Conservation (phyloP, 2,888 invertebrate species). For the Napeogenes sylphis region DNA sequence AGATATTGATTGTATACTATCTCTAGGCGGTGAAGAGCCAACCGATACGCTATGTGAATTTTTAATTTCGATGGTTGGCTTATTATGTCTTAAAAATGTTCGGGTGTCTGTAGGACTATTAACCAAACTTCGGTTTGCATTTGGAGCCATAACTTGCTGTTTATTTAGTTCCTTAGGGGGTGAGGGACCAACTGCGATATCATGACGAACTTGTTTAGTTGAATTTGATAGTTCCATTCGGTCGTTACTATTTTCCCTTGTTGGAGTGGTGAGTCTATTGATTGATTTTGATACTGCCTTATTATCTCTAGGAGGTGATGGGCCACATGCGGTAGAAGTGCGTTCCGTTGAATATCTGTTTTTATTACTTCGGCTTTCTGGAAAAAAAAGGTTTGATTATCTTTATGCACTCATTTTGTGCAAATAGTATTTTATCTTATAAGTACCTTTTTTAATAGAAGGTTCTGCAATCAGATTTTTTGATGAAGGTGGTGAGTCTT, state of each 20-base stretch:
- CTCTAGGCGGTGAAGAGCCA: slow-evolving; percentile 62
- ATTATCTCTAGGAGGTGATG: slow-evolving; percentile 78
- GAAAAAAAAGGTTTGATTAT: slow-evolving; percentile 10
- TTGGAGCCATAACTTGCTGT: slow-evolving; percentile 25
- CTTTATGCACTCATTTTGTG: background rate
- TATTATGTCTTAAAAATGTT: slow-evolving; percentile 37
- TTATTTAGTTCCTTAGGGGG: slow-evolving; percentile 54
- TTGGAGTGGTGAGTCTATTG: slow-evolving; percentile 66
- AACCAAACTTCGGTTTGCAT: slow-evolving; percentile 12
- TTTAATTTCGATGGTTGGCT: slow-evolving; percentile 30
- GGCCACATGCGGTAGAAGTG: slow-evolving; percentile 79
- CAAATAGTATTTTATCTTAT: slow-evolving; percentile 6
- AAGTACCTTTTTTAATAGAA: slow-evolving; percentile 79
- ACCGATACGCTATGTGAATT: slow-evolving; percentile 56
- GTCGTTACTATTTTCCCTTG: slow-evolving; percentile 49
- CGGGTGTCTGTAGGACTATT: slow-evolving; percentile 14
- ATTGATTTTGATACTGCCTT: slow-evolving; percentile 36
- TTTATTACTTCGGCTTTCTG: slow-evolving; percentile 26
- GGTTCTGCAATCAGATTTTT: slow-evolving; percentile 40
- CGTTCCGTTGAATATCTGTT: slow-evolving; percentile 20
- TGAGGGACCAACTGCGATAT: slow-evolving; percentile 66
- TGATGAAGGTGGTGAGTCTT: slow-evolving; percentile 30
- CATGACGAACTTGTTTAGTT: slow-evolving; percentile 43
- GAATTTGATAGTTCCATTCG: slow-evolving; percentile 26
- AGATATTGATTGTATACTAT: slow-evolving; percentile 32